Conservation (phyloP, 2,797 vertebrate species). For the Coendou prehensilis region DNA sequence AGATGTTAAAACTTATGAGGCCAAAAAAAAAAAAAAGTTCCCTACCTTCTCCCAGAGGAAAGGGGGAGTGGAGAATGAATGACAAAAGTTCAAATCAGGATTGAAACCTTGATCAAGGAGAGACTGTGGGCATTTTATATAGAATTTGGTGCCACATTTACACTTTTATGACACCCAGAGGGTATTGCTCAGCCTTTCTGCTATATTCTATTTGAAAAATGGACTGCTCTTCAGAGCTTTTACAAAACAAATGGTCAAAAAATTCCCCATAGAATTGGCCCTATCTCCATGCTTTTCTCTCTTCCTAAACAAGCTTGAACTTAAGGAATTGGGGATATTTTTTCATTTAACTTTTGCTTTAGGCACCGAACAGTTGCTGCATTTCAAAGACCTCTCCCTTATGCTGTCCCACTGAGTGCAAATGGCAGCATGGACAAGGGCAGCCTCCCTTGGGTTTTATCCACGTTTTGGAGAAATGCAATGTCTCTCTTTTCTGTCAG, state of each 20-base stretch:
- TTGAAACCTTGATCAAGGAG: slow-evolving; percentile 32
- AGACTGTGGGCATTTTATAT: slow-evolving; percentile 58
- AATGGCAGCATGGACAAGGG: neutral
- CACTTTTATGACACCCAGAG: slow-evolving; percentile 63
- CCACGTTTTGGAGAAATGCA: slow-evolving; percentile 21
- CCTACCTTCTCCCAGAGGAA: slow-evolving; percentile 41
- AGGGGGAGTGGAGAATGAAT: slow-evolving; percentile 26
- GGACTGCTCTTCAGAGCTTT: slow-evolving; percentile 70
- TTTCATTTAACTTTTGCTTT: neutral
- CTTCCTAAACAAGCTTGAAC: slow-evolving; percentile 49
- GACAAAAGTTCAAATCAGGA: slow-evolving; percentile 71
- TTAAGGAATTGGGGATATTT: neutral
- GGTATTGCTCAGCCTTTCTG: slow-evolving; percentile 63
- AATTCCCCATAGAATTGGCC: slow-evolving; percentile 61
- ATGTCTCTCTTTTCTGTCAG: slow-evolving; percentile 9
- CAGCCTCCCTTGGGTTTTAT: neutral
- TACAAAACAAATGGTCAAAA: slow-evolving; percentile 66
- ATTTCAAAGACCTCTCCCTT: neutral
- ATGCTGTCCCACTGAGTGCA: neutral
- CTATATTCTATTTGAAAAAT: slow-evolving; percentile 71
- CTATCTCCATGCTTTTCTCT: slow-evolving; percentile 37
- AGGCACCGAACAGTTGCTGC: neutral
- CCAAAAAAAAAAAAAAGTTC: neutral
- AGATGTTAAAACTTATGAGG: neutral
- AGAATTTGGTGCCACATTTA: slow-evolving; percentile 60